These are phyloP conservation scores for Drosophila fungiperda DNA, from an alignment of 2,888 invertebrate genomes.

Conservation along the genomic window DNA sequence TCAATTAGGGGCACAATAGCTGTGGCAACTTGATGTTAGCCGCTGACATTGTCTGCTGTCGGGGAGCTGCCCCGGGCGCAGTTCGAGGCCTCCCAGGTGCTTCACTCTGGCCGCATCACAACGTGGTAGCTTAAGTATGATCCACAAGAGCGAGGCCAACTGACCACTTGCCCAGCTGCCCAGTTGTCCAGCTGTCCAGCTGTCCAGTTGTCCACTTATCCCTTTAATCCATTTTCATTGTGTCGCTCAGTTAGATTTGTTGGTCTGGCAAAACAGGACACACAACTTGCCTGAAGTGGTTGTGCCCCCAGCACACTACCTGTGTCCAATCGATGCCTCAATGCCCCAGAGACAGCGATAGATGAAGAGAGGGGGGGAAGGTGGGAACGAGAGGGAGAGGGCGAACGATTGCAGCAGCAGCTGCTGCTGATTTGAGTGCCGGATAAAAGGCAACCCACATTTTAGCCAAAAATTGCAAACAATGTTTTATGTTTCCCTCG, in stretches of 20 bases:
- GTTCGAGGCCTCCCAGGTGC: neutral
- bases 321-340: slow-evolving; percentile 15
- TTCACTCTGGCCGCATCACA: slow-evolving; percentile 27
- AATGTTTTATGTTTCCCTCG: slow-evolving; percentile 11
- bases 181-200: neutral
- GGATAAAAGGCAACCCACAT: slow-evolving; percentile 38
- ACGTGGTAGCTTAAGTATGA: neutral
- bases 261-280: slow-evolving; percentile 17
- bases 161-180: neutral
- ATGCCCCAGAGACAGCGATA: neutral
- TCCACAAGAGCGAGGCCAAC: neutral
- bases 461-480: slow-evolving; percentile 29
- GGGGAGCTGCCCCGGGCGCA: slow-evolving; percentile 2
- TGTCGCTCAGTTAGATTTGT: slow-evolving; percentile 32
- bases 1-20: slow-evolving; percentile 48
- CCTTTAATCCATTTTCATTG: slow-evolving; percentile 66
- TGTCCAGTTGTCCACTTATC: slow-evolving; percentile 44
- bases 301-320: slow-evolving; percentile 9
- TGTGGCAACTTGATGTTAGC: slow-evolving; percentile 7
- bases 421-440: slow-evolving; percentile 50
- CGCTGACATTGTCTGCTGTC: slow-evolving; percentile 16
- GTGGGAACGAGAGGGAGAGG: neutral
- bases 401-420: slow-evolving; percentile 16
- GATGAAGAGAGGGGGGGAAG: neutral
- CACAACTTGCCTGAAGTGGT: slow-evolving; percentile 17